Evolutionary conservation across 1,140 invertebrate genomes (phyloP), one percentile per base, ranked within the genome.

Genomic region (Calephelis virginiensis): DNA sequence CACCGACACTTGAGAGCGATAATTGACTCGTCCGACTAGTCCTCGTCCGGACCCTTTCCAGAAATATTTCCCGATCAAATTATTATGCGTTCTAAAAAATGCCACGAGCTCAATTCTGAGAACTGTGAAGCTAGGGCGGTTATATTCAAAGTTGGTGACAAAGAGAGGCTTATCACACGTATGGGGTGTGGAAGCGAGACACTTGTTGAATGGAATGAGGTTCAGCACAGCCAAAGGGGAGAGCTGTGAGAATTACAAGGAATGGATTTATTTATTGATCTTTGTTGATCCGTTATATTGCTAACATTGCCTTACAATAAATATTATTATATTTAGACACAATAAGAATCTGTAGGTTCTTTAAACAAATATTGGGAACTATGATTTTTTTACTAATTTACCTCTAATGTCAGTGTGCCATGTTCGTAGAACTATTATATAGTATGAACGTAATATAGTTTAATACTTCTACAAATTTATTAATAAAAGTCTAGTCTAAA

Each of bases 21-120:
- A 90, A 90, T 90, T 90, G 86, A 89, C 88, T 86, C 81, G 88
- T 89, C 77, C 68, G 77, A 83, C 83, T 76, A 80, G 76, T 80
- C 70, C 71, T 76, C 81, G 82, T 86, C 81, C 85, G 82, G 81
- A 86, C 83, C 84, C 86, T 83, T 86, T 90, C 88, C 82, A 89
- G 89, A 90, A 90, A 90, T 89, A 90, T 90, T 90, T 90, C 86
- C 88, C 84, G 84, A 90, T 90, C 84, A 89, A 90, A 90, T 90
- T 90, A 89, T 89, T 88, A 87, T 89, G 82, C 84, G 80, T 79
- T 80, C 76, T 81, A 90, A 90, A 90, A 90, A 89, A 86, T 88
- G 79, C 85, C 81, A 86, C 77, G 77, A 86, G 85, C 80, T 78
- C 80, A 71, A 80, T 89, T 90, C 86, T 83, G 65, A 75, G 88